These are phyloP conservation scores for Nipponia nippon DNA, from an alignment of 2,113 vertebrate genomes.

Conservation along the genomic window DNA sequence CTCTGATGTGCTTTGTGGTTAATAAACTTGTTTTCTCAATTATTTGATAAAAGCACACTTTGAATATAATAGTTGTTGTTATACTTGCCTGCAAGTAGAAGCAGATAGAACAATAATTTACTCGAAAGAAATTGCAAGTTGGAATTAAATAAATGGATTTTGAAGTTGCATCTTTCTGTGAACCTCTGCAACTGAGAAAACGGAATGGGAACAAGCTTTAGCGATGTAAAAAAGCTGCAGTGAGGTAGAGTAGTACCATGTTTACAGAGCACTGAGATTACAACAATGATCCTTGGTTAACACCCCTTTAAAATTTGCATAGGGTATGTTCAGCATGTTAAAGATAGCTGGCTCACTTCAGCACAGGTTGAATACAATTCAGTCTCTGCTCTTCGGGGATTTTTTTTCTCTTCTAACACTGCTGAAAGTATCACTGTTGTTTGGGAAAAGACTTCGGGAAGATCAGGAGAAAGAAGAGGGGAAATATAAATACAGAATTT, in stretches of 20 bases:
- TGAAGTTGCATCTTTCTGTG: not conserved
- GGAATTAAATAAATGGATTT: not conserved
- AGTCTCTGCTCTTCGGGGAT: not conserved
- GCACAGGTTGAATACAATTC: not conserved
- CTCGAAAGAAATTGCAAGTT: not conserved
- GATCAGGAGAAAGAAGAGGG: not conserved
- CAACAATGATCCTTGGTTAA: slow-evolving; percentile 38
- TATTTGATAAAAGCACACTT: slow-evolving; percentile 9
- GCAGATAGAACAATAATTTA: not conserved
- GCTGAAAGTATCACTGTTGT: rapidly evolving
- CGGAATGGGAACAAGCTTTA: not conserved
- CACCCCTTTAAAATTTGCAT: slow-evolving; percentile 31
- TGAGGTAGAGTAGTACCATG: not conserved
- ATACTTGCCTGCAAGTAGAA: not conserved
- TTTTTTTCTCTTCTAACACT: not conserved
- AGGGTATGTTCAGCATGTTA: not conserved
- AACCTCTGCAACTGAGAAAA: not conserved
- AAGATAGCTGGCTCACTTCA: not conserved
- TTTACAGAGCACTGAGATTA: slow-evolving; percentile 57
- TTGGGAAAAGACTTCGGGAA: not conserved
- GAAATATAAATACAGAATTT: rapidly evolving
- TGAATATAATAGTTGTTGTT: not conserved
- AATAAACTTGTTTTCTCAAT: slow-evolving; percentile 33
- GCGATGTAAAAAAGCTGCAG: not conserved
- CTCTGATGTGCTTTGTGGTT: slow-evolving; percentile 1